Evolutionary conservation across 2,888 invertebrate genomes (phyloP).

Genomic region (Peribatodes rhomboidaria): DNA sequence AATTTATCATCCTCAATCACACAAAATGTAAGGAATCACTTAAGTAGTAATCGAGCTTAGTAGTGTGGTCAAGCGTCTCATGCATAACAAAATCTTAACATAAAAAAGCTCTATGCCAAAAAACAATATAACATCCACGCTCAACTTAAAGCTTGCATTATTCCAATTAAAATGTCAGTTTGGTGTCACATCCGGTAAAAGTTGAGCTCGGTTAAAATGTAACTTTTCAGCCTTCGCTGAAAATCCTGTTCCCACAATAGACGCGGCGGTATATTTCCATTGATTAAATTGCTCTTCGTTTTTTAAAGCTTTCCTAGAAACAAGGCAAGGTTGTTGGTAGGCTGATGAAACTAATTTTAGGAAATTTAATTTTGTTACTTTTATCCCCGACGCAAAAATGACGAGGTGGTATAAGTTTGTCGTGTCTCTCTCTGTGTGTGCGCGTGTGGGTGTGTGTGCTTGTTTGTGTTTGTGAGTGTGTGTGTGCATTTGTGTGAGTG

Average conservation of each 20-base stretch:
- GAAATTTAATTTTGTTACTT: too few relatives aligned
- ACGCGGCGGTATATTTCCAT: not conserved
- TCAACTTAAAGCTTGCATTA: conserved; percentile 25
- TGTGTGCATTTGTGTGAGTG: too few relatives aligned
- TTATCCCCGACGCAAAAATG: too few relatives aligned
- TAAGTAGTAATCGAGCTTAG: too few relatives aligned
- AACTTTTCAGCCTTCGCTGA: conserved; percentile 13
- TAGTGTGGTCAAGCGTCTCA: too few relatives aligned
- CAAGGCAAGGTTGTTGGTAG: not conserved
- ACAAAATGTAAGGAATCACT: too few relatives aligned
- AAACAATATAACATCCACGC: not conserved
- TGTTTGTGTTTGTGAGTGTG: too few relatives aligned
- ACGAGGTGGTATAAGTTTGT: too few relatives aligned
- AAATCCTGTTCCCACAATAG: conserved; percentile 1
- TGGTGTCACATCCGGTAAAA: conserved; percentile 47
- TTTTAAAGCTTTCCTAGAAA: not conserved
- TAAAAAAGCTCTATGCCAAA: not conserved
- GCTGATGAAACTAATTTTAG: not conserved
- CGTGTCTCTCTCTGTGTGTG: too few relatives aligned
- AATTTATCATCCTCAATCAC: too few relatives aligned
- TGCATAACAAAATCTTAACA: too few relatives aligned
- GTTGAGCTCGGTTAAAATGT: conserved; percentile 13
- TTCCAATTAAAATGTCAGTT: conserved; percentile 63
- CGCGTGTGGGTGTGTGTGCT: too few relatives aligned
- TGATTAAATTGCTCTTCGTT: conserved; percentile 4